Evolutionary conservation across 2,113 vertebrate genomes (phyloP).

Genomic region (Oenanthe oenanthe): DNA sequence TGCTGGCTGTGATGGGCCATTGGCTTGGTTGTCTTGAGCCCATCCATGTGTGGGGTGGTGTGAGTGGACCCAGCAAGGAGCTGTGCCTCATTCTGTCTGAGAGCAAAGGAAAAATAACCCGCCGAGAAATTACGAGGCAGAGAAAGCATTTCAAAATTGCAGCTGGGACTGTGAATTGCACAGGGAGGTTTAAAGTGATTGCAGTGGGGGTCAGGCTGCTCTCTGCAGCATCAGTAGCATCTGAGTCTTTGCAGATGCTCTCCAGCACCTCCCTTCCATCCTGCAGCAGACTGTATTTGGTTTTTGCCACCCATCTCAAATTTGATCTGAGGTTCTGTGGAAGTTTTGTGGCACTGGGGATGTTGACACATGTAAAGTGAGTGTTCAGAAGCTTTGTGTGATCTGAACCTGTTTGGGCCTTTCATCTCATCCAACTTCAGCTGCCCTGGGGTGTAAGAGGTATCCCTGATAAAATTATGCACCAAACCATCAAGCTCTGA

Average conservation of each 20-base stretch:
- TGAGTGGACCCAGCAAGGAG: neutral
- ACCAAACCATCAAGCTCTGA: neutral
- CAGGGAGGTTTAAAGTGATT: neutral
- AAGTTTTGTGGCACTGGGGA: accelerated
- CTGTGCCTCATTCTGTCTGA: neutral
- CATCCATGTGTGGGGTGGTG: neutral
- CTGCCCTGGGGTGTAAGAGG: neutral
- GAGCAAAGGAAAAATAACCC: neutral
- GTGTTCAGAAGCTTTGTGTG: neutral
- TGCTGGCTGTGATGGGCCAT: accelerated
- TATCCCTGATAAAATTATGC: neutral
- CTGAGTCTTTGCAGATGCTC: neutral
- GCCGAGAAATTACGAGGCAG: accelerated
- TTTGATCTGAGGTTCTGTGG: neutral
- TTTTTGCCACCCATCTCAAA: neutral
- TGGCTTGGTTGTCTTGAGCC: neutral
- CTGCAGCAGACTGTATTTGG: neutral
- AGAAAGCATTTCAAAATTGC: neutral
- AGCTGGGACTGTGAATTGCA: neutral
- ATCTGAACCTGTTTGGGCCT: neutral
- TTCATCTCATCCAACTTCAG: neutral
- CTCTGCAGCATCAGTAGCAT: neutral
- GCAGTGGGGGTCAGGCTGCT: neutral
- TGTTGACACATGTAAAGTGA: accelerated
- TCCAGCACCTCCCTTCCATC: neutral